Conservation (phyloP, 2,888 invertebrate genomes). For the Rhagonycha fulva region DNA sequence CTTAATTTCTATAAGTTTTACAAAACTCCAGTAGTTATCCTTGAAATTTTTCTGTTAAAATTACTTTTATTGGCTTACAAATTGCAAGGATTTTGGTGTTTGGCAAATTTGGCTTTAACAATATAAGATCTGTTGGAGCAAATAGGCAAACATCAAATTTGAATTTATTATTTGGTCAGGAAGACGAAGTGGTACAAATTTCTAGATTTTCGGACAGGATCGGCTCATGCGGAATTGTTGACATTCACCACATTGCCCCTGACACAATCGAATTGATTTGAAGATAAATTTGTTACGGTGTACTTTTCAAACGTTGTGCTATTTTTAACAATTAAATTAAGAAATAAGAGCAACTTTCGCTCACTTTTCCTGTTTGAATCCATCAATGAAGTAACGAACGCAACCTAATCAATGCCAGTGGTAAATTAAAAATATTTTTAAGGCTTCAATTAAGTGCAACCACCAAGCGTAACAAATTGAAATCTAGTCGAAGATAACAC, state of each 20-base stretch:
- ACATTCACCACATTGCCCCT: background rate
- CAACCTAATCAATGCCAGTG: background rate
- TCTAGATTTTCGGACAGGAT: no score
- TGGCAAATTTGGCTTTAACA: no score
- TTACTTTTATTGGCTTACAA: no score
- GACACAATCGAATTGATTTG: background rate
- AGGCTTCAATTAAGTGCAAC: background rate
- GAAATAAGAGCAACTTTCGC: background rate
- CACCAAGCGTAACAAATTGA: background rate
- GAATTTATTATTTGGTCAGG: no score
- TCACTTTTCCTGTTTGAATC: background rate
- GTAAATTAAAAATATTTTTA: background rate
- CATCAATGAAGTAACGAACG: background rate
- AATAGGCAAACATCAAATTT: no score
- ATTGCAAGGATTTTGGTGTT: no score
- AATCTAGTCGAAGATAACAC: background rate
- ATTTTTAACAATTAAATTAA: background rate
- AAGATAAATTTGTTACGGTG: background rate
- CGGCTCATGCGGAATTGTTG: background rate
- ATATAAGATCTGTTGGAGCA: no score
- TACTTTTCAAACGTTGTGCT: background rate
- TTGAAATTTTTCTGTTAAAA: no score
- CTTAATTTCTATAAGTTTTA: no score
- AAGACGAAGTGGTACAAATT: no score
- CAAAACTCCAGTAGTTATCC: no score